Conservation (phyloP, 2,888 invertebrate species). For the Ichneumon xanthorius region DNA sequence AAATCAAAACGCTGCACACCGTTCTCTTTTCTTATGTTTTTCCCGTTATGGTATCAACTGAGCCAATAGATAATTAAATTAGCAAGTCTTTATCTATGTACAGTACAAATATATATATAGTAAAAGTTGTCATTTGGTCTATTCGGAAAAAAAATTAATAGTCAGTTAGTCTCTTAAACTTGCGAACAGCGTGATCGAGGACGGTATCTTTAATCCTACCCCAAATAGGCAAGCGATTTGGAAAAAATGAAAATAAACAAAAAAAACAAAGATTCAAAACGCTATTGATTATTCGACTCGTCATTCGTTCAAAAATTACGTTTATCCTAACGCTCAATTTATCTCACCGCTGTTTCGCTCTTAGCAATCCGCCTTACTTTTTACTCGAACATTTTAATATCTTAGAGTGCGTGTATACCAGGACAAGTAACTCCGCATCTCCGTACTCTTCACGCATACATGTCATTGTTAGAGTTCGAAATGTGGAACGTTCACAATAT, state of each 20-base stretch:
- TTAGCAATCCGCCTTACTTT: background rate
- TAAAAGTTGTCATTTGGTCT: conserved; percentile 68
- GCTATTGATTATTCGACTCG: background rate
- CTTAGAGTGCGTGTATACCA: background rate
- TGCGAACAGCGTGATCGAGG: conserved; percentile 56
- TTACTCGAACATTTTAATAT: background rate
- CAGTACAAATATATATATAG: conserved; percentile 62
- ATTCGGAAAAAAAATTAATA: conserved; percentile 56
- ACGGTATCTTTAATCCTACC: conserved; percentile 59
- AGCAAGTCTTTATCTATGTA: conserved; percentile 62
- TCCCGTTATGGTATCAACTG: conserved; percentile 48
- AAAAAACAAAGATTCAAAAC: background rate
- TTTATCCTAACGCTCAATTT: background rate
- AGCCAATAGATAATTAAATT: conserved; percentile 55
- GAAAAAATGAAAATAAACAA: background rate
- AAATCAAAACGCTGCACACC: conserved; percentile 5
- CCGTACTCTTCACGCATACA: conserved; percentile 8
- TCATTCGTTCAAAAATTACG: background rate
- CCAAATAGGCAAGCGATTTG: conserved; percentile 9
- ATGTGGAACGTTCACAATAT: conserved; percentile 16
- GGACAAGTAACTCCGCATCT: conserved; percentile 11
- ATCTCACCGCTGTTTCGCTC: background rate
- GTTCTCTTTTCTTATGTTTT: conserved; percentile 29
- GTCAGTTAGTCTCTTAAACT: conserved; percentile 27
- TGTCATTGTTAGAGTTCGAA: conserved; percentile 17